Evolutionary conservation across 1,140 invertebrate species (phyloP), one percentile per base, ranked within the genome.

Genomic region (Zaprionus capensis): DNA sequence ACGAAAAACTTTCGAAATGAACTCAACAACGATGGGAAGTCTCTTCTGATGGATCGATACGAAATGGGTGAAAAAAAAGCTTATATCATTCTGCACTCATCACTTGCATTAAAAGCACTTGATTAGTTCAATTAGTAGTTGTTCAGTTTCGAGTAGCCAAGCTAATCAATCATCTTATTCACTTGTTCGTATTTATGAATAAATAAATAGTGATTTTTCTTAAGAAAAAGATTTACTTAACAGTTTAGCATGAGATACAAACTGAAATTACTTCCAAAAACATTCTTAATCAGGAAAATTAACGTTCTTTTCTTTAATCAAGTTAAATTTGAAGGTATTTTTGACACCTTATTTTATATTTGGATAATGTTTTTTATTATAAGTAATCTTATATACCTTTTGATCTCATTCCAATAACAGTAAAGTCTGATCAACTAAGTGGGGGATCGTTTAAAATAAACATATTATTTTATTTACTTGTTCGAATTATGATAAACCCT

Each of bases 1-100:
- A 34, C 3, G 31, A 34, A 4, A 0, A 46, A 28, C 24, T 56
- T 56, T 24, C 26, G 15, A n/a, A 56, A 56, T 56, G 15, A 14
- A 51, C 46, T 51, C 46, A 51, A 51, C 46, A 51, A 51, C 46
- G 46, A 2, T 46, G n/a, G 5, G 6, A 44, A 44, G n/a, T 46
- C 2, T 20, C n/a, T 12, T 3, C 46, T 20, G 46, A 51, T 51
- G 20, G 20, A 51, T 51, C 22, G n/a, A 9, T 14, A 24, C 7
- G 20, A n/a, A 51, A 46, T 17, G n/a, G n/a, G 31, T 2, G 31
- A 3, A 14, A 51, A 51, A 51, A 22, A 14, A 46, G 46, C 46
- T 24, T 51, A 51, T 51, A 51, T 51, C 46, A 51, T 51, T 51
- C 46, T 51, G 20, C 46, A 22, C 46, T 51, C 46, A 51, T 22